A percentile compares a stretch with the other conserved stretches of the same genome.
phyloP scores from a whole-genome alignment of 2,113 vertebrate species.

The Myotis yumanensis region DNA sequence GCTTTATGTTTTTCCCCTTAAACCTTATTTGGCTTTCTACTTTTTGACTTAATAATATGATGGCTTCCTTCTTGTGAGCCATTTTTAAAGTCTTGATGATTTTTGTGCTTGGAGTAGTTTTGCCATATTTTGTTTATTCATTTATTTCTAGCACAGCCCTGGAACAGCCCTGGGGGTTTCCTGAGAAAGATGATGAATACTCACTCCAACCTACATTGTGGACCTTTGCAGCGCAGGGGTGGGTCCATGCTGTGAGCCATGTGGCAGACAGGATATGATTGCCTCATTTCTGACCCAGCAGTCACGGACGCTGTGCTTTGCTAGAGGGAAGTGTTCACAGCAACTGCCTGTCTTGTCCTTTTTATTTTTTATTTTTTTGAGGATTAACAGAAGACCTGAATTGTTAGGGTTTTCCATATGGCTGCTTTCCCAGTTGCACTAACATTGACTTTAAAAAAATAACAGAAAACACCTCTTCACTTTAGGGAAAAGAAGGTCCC shows the following conservation, averaged over 20 bases:
- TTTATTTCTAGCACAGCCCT: neutral
- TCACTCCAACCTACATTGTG: neutral
- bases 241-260: neutral
- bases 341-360: neutral
- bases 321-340: conserved; percentile 45
- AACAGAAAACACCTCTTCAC: neutral
- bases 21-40: neutral
- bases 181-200: neutral
- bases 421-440: neutral
- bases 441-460: neutral
- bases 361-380: neutral
- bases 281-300: conserved; percentile 57
- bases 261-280: neutral
- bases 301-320: conserved; percentile 47
- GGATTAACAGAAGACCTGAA: conserved; percentile 52
- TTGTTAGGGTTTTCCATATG: conserved; percentile 51
- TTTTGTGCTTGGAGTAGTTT: neutral
- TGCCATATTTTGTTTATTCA: neutral
- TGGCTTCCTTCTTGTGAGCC: conserved; percentile 6
- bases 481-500: conserved; percentile 46
- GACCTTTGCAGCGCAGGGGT: conserved; percentile 6
- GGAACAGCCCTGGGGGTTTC: neutral
- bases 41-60: conserved; percentile 12
- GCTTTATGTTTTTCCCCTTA: neutral
- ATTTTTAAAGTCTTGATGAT: conserved; percentile 8